Percentiles rank a stretch among this genome's conserved stretches.
These are phyloP conservation scores for Malaclemys terrapin DNA, from an alignment of 2,113 vertebrate species.

Conservation along the genomic window DNA sequence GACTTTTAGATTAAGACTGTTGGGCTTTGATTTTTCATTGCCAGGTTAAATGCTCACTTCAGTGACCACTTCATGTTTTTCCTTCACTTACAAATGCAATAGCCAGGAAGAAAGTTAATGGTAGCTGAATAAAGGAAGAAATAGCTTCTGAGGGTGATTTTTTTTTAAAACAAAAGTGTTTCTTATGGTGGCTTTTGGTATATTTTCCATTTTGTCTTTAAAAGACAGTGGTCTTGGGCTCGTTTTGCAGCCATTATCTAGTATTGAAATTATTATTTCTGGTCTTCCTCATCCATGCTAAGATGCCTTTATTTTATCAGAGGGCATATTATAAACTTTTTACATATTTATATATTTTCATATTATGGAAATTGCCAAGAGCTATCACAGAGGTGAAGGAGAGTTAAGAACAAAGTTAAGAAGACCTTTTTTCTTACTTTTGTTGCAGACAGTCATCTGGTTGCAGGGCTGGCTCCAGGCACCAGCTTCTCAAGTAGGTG, in stretches of 20 bases:
- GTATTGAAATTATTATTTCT: conserved; percentile 62
- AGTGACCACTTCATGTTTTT: conserved; percentile 16
- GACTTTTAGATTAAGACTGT: conserved; percentile 61
- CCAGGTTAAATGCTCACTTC: conserved; percentile 26
- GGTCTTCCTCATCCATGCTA: conserved; percentile 46
- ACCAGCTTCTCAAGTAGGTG: no score
- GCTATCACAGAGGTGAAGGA: conserved; percentile 70
- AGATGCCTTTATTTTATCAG: conserved; percentile 72
- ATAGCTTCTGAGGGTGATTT: neutral
- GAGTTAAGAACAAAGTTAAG: conserved; percentile 65
- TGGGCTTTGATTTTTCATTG: conserved; percentile 52
- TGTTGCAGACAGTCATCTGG: conserved; percentile 25
- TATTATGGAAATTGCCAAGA: conserved; percentile 69
- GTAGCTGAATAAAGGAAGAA: neutral
- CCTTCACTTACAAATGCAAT: conserved; percentile 4
- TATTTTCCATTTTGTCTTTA: conserved; percentile 30
- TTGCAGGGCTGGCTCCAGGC: neutral
- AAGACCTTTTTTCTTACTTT: conserved; percentile 22
- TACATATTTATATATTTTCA: conserved; percentile 74
- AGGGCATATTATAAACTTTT: conserved; percentile 71
- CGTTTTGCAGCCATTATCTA: neutral
- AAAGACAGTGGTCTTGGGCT: neutral
- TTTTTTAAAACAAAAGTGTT: neutral
- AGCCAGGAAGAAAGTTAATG: neutral
- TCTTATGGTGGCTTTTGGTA: neutral